Evolutionary conservation across 2,113 vertebrate genomes (phyloP), one percentile per base, ranked within the genome.

Genomic region (Dipodomys merriami): DNA sequence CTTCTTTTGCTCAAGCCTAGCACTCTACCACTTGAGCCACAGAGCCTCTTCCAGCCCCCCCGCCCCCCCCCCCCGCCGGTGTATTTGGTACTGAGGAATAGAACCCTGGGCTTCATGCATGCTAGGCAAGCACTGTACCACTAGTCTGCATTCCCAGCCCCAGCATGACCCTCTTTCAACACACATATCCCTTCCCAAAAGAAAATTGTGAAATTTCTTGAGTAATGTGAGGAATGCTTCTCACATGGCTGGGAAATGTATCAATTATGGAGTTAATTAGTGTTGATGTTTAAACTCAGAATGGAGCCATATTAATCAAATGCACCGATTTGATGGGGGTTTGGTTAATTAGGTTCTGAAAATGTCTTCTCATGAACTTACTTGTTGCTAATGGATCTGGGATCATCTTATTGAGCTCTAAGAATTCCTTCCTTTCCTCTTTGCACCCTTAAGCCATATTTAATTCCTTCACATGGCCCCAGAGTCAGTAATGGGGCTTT

Each of bases 271-370:
- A 97, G 96, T 97, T 98, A 98, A 97, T 98, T 98, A 97, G 95
- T 78, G 92, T 90, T 97, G 96, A 96, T 94, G 81, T 96, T 98
- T 97, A 96, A 96, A 95, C 82, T 96, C 90, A 96, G 95, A 92
- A 89, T 96, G 57, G 20, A 93, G 94, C 96, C 88, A 81, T 96
- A 93, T 96, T 96, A 97, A 96, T 95, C 88, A 62, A 96, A 97
- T 96, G 85, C 92, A 90, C 97, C 96, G 97, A 94, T 95, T 92
- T 98, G 96, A 97, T 88, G 94, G 88, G 83, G 85, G 77, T 96
- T 97, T 97, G 96, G 97, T 97, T 97, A 98, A 98, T 98, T 96
- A 97, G 96, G 93, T 96, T 97, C 95, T 92, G 97, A 97, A 93
- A 97, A 93, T 44, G 12, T 27, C 87, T 93, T 94, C 93, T 93